Evolutionary conservation across 2,113 vertebrate genomes (phyloP), one percentile per base, ranked within the genome.

Genomic region (Struthio camelus): DNA sequence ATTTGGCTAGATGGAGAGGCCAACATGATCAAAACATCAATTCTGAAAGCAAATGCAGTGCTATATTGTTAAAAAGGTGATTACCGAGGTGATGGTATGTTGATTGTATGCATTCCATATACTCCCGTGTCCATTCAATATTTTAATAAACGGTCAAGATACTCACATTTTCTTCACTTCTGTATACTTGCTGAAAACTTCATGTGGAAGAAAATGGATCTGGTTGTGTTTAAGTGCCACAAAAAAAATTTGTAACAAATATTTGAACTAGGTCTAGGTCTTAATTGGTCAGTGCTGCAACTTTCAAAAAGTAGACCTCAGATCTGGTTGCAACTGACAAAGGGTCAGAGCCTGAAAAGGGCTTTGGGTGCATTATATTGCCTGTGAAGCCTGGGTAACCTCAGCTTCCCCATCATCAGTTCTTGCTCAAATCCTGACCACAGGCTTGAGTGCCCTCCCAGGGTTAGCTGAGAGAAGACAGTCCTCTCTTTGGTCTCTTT

Each of bases 121-220:
- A 56, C 82, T 78, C 25, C 24, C 64, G 40, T 44, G 86, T 24
- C 64, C 8, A 7, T 7, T 12, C 40, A 61, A 65, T 38, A 46
- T 28, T 66, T 58, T 42, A 56, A 69, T 67, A 51, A 73, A 51
- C n/a, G 76, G 11, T 70, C 40, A 72, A 77, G 12, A 61, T 90
- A 98, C 98, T 99, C 94, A 98, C 97, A 98, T 96, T 96, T 98
- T 98, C 92, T 98, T 96, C 32, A 98, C 97, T 17, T 97, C 95
- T 72, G 96, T 85, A 65, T 97, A 98, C 46, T 97, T 97, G 32
- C 94, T 97, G 97, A 98, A 99, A 97, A 97, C 92, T 81, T 97
- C 89, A 87, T 98, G 98, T 58, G 98, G 96, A 97, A 98, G 97
- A 73, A 77, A 97, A 84, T 53, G 87, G 67, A 98, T 98, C 83